Percentiles rank a stretch among this genome's conserved stretches.
These are phyloP conservation scores for Drosophila lutescens DNA, from an alignment of 2,888 invertebrate genomes.

Conservation along the genomic window DNA sequence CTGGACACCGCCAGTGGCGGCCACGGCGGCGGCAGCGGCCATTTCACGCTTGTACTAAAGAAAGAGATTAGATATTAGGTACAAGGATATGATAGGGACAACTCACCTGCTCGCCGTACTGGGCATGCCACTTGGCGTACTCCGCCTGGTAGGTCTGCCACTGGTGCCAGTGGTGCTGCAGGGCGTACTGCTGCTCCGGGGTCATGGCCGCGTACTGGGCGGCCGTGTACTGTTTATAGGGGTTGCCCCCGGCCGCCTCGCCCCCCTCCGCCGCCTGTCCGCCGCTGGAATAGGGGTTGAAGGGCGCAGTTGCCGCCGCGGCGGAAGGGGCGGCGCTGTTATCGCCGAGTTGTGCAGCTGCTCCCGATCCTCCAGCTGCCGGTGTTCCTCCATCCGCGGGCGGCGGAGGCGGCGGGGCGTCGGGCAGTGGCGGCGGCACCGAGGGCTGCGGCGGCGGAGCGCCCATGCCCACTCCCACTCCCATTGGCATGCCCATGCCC, in stretches of 20 bases:
- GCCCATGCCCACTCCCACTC: slow-evolving; percentile 28
- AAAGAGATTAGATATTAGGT: too few relatives aligned
- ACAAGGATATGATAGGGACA: not conserved
- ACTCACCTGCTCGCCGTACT: slow-evolving; percentile 84
- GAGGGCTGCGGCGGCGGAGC: slow-evolving; percentile 69
- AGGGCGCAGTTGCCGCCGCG: not conserved
- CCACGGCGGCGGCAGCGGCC: slow-evolving; percentile 76
- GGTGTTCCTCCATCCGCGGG: slow-evolving; percentile 39
- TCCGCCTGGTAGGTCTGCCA: slow-evolving; percentile 84
- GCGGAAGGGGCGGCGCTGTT: slow-evolving; percentile 4
- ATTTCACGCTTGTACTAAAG: slow-evolving; percentile 84
- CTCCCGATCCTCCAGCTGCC: not conserved
- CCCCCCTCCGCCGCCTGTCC: slow-evolving; percentile 24
- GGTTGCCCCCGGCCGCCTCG: slow-evolving; percentile 52
- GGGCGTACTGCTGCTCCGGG: slow-evolving; percentile 83
- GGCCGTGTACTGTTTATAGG: slow-evolving; percentile 79
- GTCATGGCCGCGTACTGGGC: slow-evolving; percentile 83
- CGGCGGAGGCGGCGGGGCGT: slow-evolving; percentile 70
- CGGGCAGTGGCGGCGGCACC: slow-evolving; percentile 70
- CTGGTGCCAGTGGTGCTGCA: slow-evolving; percentile 84
- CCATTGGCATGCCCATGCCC: slow-evolving; percentile 23
- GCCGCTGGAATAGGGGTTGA: slow-evolving; percentile 31
- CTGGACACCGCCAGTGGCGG: slow-evolving; percentile 18
- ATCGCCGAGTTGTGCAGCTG: not conserved
- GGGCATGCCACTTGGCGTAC: slow-evolving; percentile 84